phyloP scores from a whole-genome alignment of 2,113 vertebrate genomes.

The Melanocharis versteri region DNA sequence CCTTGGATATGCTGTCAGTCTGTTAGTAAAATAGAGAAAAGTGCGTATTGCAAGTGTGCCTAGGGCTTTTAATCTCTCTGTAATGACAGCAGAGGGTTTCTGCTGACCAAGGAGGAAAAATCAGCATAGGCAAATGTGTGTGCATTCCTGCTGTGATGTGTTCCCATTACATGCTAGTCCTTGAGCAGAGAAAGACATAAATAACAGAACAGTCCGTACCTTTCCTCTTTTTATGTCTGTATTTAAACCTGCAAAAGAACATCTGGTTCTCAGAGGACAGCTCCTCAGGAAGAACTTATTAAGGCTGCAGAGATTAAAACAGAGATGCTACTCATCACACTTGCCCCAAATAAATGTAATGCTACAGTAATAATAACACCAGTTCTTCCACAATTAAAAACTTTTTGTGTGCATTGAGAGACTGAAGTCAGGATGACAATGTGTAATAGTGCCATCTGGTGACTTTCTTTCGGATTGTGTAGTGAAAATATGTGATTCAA shows the following conservation, averaged over 20 bases:
- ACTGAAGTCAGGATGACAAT: neutral
- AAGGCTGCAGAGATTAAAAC: neutral
- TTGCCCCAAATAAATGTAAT: neutral
- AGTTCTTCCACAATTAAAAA: neutral
- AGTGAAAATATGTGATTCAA: neutral
- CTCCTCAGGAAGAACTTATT: neutral
- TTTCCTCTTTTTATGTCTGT: neutral
- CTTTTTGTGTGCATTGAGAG: neutral
- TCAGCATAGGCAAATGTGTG: neutral
- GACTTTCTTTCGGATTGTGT: neutral
- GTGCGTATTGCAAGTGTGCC: neutral
- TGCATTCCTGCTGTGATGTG: conserved; percentile 6
- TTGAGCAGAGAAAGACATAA: neutral
- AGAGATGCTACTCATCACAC: neutral
- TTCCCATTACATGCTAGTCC: neutral
- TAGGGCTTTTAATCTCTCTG: neutral
- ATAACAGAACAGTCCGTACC: neutral
- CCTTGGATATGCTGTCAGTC: neutral
- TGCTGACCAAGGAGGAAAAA: neutral
- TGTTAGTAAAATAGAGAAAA: neutral
- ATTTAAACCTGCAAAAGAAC: neutral
- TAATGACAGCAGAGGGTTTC: neutral
- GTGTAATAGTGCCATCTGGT: conserved; percentile 54
- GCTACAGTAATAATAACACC: neutral
- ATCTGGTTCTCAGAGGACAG: neutral